Evolutionary conservation across 2,113 vertebrate species (phyloP).

Genomic region (Melanotaenia duboulayi): DNA sequence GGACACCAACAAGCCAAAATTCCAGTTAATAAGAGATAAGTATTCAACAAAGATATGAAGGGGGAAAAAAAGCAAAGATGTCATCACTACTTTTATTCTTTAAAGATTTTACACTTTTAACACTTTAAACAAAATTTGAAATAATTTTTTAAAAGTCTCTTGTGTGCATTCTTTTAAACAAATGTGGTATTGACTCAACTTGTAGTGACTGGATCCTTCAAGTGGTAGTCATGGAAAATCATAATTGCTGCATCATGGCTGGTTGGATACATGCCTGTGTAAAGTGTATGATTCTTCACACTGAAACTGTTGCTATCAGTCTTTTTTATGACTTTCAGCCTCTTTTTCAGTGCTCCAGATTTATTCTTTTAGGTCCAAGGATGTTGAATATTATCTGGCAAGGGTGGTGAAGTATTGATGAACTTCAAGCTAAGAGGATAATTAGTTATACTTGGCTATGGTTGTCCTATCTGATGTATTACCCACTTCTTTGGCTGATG

Average conservation of each 20-base stretch:
- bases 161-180: constrained; percentile 3
- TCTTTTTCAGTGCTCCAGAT: constrained; percentile 5
- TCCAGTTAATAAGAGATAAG: constrained; percentile 2
- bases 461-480: too few species aligned
- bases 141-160: neutral
- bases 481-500: too few species aligned
- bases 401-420: neutral
- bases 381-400: neutral
- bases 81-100: constrained; percentile 29
- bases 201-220: constrained; percentile 27
- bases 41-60: neutral
- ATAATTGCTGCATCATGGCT: constrained; percentile 20
- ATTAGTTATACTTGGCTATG: too few species aligned
- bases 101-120: too few species aligned
- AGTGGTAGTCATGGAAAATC: constrained; percentile 50
- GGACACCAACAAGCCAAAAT: constrained; percentile 45
- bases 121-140: too few species aligned
- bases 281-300: constrained; percentile 5
- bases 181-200: constrained; percentile 18
- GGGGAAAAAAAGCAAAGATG: neutral
- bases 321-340: constrained; percentile 13
- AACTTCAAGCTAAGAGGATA: too few species aligned
- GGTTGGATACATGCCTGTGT: constrained; percentile 42
- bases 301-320: neutral
- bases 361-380: neutral